Evolutionary conservation across 2,888 invertebrate species (phyloP), one percentile per base, ranked within the genome.

Genomic region (Blastobasis adustella): DNA sequence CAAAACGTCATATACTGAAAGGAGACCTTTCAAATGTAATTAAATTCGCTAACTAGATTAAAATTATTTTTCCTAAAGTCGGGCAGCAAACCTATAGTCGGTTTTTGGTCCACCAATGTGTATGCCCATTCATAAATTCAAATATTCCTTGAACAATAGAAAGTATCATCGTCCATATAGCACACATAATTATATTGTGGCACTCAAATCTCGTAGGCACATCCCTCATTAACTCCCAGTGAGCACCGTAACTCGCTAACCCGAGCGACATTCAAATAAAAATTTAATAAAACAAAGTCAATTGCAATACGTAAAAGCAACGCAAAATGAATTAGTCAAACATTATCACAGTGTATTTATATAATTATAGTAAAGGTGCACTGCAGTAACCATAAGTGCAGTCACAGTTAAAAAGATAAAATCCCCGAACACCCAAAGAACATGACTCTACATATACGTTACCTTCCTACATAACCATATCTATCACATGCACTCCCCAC

Each of bases 291-390:
- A 58, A 71, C 60, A 69, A 53, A 53, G 61, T 9, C 51, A 67
- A 75, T 69, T 66, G 65, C 61, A 66, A 61, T 60, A 23, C 23
- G 23, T 23, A 23, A 57, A 60, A 58, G 56, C 62, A 59, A 61
- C 62, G 60, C 59, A 54, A 61, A 62, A 62, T 61, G 62, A 58
- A 67, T 66, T 57, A 66, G 66, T 67, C 60, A 62, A 65, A 67
- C 59, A 65, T 71, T 79, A 79, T 80, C 79, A 79, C 80, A 80
- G 79, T 69, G 74, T 73, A 70, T 71, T 61, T 73, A 68, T 23
- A 23, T 65, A 62, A 63, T 63, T 67, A 66, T 65, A 67, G 66
- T 70, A 64, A 62, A 72, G 64, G 72, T 77, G 77, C 73, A 72
- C 67, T 60, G 65, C 64, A 60, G 61, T 67, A 58, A 62, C 65